phyloP scores from a whole-genome alignment of 1,140 invertebrate genomes.

The Magallana ariakensis region DNA sequence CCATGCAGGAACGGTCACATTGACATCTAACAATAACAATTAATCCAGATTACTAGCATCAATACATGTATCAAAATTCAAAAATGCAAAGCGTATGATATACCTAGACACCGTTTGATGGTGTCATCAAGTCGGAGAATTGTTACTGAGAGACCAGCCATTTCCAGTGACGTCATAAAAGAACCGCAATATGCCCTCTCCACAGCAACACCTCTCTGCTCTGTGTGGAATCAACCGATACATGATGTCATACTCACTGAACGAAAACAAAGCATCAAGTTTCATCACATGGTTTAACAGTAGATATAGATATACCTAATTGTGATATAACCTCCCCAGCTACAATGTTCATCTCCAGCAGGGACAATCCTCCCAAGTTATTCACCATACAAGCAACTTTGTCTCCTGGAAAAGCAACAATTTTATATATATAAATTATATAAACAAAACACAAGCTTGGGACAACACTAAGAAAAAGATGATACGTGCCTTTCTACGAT shows the following conservation, averaged over 20 bases:
- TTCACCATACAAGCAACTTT: slow-evolving; percentile 87
- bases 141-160: slow-evolving; percentile 89
- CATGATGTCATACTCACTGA: no score
- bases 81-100: background rate
- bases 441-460: no score
- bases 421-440: background rate
- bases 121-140: slow-evolving; percentile 82
- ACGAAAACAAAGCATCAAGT: no score
- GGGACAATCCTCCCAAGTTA: slow-evolving; percentile 89
- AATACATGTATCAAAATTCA: no score
- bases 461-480: no score
- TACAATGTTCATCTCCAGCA: slow-evolving; percentile 89
- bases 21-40: slow-evolving; percentile 66
- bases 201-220: slow-evolving; percentile 82
- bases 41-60: background rate
- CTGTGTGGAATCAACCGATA: slow-evolving; percentile 48
- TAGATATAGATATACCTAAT: slow-evolving; percentile 70
- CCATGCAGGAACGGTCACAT: slow-evolving; percentile 73
- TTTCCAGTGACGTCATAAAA: slow-evolving; percentile 90
- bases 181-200: slow-evolving; percentile 86
- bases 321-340: slow-evolving; percentile 84
- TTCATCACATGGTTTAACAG: no score
- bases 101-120: slow-evolving; percentile 80
- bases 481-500: no score
- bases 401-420: slow-evolving; percentile 74